phyloP scores from a whole-genome alignment of 2,797 vertebrate species.

The Argya squamiceps region DNA sequence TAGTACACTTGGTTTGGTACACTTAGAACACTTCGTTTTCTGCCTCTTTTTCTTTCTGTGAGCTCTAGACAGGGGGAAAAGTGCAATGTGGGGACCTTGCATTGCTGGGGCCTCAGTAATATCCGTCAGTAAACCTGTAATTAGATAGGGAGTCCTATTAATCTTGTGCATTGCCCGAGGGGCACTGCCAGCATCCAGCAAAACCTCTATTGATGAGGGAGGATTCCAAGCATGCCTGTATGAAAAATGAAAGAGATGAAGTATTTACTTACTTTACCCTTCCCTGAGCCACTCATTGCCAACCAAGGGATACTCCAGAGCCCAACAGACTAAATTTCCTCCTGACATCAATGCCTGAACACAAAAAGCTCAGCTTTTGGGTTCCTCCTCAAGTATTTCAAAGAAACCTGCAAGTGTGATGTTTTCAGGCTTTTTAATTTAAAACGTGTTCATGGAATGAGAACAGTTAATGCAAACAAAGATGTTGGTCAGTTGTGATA shows the following conservation, averaged over 20 bases:
- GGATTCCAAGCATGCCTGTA: slow-evolving; percentile 75
- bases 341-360: background rate
- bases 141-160: slow-evolving; percentile 82
- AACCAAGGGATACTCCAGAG: background rate
- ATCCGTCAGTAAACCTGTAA: slow-evolving; percentile 85
- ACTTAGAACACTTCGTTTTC: background rate
- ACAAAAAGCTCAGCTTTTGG: background rate
- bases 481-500: slow-evolving; percentile 1
- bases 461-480: background rate
- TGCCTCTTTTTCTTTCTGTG: background rate
- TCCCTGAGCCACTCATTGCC: slow-evolving; percentile 7
- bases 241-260: slow-evolving; percentile 66
- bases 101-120: slow-evolving; percentile 80
- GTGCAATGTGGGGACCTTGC: slow-evolving; percentile 60
- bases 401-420: background rate
- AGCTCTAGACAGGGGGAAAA: slow-evolving; percentile 40
- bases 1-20: too few species aligned
- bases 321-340: background rate
- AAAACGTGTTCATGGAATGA: background rate
- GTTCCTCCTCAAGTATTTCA: background rate
- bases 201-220: slow-evolving; percentile 72
- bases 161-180: slow-evolving; percentile 76
- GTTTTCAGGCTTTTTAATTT: background rate
- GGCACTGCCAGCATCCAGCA: slow-evolving; percentile 60
- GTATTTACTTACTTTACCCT: slow-evolving; percentile 41